Conservation (phyloP, 2,113 vertebrate genomes). For the Ceyx margarethae region DNA sequence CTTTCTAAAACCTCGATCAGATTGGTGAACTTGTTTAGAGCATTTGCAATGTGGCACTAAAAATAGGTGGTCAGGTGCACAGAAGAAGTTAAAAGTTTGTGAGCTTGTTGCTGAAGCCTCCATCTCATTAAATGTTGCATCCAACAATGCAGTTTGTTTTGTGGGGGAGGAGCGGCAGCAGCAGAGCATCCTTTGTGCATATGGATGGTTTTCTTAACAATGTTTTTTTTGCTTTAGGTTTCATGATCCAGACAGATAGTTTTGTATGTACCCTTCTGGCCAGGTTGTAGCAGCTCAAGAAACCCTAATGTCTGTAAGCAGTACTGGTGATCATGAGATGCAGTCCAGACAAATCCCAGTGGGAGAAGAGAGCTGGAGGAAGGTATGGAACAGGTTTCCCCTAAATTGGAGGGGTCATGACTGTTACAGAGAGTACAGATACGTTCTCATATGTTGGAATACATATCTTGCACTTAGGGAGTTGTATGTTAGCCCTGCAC, state of each 20-base stretch:
- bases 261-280: not conserved
- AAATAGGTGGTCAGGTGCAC: not conserved
- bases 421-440: not conserved
- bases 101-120: not conserved
- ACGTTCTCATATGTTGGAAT: not conserved
- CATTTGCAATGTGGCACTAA: rapidly evolving
- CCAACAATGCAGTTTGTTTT: not conserved
- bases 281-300: not conserved
- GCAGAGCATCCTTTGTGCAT: not conserved
- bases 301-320: not conserved
- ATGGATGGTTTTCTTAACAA: not conserved
- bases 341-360: not conserved
- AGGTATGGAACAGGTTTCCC: not conserved
- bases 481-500: not conserved
- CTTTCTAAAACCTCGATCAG: not conserved
- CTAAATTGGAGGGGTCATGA: rapidly evolving
- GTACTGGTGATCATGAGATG: rapidly evolving
- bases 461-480: not conserved
- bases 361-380: not conserved
- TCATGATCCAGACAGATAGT: not conserved
- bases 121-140: rapidly evolving
- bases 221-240: not conserved
- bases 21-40: not conserved
- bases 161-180: not conserved
- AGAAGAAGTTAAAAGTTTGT: not conserved